Conservation (phyloP, 1,140 invertebrate species). For the Harpegnathos saltator region DNA sequence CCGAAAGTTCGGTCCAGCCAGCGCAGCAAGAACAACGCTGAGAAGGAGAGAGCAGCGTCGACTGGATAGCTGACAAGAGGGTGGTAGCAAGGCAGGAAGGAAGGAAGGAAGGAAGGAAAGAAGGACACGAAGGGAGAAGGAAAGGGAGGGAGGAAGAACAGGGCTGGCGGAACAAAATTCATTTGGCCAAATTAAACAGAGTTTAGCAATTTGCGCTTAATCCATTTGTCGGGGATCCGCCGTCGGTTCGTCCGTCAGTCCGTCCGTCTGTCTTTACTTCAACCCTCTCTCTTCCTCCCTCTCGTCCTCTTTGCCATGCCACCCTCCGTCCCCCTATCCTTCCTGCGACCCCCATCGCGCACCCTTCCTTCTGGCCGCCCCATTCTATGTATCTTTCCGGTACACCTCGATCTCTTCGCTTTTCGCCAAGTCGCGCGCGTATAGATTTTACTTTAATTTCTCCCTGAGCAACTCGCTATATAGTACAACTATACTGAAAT, state of each 20-base stretch:
- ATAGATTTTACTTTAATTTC: conserved; percentile 28
- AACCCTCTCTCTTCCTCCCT: conserved; percentile 28
- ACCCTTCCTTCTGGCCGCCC: conserved; percentile 34
- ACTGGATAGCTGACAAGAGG: no score
- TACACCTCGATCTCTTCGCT: conserved; percentile 32
- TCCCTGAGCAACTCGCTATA: background rate
- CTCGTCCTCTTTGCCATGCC: background rate
- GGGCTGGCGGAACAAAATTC: conserved; percentile 80
- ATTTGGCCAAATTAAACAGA: conserved; percentile 84
- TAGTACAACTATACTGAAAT: no score
- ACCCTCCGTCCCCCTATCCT: conserved; percentile 30
- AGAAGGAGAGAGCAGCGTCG: background rate
- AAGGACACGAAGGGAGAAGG: background rate
- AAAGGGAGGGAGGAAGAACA: background rate
- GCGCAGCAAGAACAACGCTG: background rate
- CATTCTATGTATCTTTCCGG: conserved; percentile 19
- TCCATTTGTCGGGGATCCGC: conserved; percentile 81
- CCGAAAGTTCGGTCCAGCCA: conserved; percentile 43
- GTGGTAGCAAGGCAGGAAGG: background rate
- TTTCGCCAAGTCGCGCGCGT: conserved; percentile 16
- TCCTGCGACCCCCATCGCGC: conserved; percentile 14
- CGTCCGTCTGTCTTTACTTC: conserved; percentile 49
- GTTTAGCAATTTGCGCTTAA: conserved; percentile 83
- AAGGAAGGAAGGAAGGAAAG: background rate
- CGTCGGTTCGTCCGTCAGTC: conserved; percentile 72